Percentiles rank a stretch among this genome's conserved stretches.
Evolutionary conservation across 2,797 vertebrate genomes (phyloP).

Genomic region (Pelochelys cantorii): DNA sequence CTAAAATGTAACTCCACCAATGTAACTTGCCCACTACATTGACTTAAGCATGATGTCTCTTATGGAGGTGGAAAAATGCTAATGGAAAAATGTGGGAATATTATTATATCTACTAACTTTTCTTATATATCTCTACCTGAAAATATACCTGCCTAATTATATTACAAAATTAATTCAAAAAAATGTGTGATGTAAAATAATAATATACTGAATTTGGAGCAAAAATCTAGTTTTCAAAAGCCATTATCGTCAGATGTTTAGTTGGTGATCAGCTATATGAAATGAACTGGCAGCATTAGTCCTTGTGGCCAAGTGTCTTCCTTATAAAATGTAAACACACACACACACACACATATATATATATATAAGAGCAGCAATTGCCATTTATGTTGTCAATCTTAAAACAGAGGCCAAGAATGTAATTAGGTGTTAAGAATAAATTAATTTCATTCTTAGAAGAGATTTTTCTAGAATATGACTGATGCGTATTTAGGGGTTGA

Average conservation of each 20-base stretch:
- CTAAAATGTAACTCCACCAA: too few species aligned
- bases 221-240: neutral
- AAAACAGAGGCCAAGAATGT: conserved; percentile 83
- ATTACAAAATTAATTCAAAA: neutral
- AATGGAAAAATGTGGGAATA: accelerated
- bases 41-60: too few species aligned
- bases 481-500: neutral
- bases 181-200: neutral
- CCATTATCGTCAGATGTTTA: neutral
- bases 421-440: conserved; percentile 66
- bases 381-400: conserved; percentile 62
- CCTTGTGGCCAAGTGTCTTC: conserved; percentile 63
- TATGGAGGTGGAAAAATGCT: too few species aligned
- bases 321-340: conserved; percentile 54
- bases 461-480: conserved; percentile 6
- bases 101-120: neutral
- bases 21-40: too few species aligned
- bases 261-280: conserved; percentile 15
- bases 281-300: conserved; percentile 30
- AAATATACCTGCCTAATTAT: neutral
- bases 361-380: conserved; percentile 50
- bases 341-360: neutral
- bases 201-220: neutral
- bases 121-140: neutral
- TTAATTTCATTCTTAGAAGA: conserved; percentile 40